Conservation (phyloP, 2,888 invertebrate genomes). For the Mythimna impura region DNA sequence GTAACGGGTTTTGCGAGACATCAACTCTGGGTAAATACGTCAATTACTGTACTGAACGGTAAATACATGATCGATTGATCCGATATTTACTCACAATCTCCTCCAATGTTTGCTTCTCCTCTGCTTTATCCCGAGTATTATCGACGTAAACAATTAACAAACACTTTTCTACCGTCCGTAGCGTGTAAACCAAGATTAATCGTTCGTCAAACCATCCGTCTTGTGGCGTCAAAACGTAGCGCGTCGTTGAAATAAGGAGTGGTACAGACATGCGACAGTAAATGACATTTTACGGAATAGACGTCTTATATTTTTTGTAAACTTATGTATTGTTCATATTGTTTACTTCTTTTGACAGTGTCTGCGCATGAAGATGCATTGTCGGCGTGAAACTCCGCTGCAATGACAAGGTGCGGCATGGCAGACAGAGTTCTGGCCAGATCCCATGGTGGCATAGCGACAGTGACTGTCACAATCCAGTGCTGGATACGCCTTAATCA, state of each 20-base stretch:
- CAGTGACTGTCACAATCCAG: too few relatives aligned
- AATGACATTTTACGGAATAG: not conserved
- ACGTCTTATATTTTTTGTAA: not conserved
- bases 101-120: conserved; percentile 13
- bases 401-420: too few relatives aligned
- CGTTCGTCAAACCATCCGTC: conserved; percentile 65
- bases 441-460: too few relatives aligned
- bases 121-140: conserved; percentile 20
- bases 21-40: too few relatives aligned
- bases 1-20: not conserved
- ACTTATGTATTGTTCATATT: too few relatives aligned
- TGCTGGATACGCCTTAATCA: too few relatives aligned
- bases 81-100: conserved; percentile 6
- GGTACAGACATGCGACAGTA: not conserved
- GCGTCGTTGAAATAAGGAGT: conserved; percentile 20
- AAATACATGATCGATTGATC: conserved; percentile 21
- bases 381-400: too few relatives aligned
- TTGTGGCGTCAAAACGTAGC: conserved; percentile 61
- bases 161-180: conserved; percentile 53
- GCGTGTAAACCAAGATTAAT: conserved; percentile 69
- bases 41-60: not conserved
- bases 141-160: conserved; percentile 62
- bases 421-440: too few relatives aligned
- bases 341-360: too few relatives aligned
- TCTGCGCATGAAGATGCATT: too few relatives aligned